Evolutionary conservation across 2,797 vertebrate species (phyloP).

Genomic region (Oreochromis grahami): DNA sequence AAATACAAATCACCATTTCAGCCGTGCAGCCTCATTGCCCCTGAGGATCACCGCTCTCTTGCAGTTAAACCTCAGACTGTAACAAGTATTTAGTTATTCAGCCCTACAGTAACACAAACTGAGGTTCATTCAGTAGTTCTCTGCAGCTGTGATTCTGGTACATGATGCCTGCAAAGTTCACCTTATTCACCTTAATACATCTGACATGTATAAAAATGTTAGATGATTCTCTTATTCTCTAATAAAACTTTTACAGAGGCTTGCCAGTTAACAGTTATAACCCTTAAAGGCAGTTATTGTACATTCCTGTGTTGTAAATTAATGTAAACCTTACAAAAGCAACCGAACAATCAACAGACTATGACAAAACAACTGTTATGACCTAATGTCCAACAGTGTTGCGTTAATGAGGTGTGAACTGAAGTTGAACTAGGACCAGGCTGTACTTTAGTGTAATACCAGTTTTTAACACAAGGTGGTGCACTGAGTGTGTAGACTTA

Average conservation of each 20-base stretch:
- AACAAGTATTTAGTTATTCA: background rate
- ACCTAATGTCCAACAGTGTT: background rate
- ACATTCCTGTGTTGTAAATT: background rate
- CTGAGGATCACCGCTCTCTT: background rate
- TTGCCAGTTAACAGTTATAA: background rate
- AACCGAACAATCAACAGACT: background rate
- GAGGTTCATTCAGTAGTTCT: background rate
- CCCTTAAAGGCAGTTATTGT: background rate
- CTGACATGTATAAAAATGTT: rapidly evolving
- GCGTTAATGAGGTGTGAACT: rapidly evolving
- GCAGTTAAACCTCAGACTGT: background rate
- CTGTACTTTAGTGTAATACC: rapidly evolving
- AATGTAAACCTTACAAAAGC: background rate
- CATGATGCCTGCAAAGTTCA: background rate
- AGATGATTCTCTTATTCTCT: background rate
- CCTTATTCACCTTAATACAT: background rate
- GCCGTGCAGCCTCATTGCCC: background rate
- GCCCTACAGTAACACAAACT: background rate
- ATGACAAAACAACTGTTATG: background rate
- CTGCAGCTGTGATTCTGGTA: background rate
- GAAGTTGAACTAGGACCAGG: background rate
- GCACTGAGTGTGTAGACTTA: background rate
- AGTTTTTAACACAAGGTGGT: background rate
- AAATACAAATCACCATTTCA: background rate
- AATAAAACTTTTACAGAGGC: rapidly evolving